Base-by-base conservation (phyloP, 1,140 invertebrate species). In the Antheraea pernyi region DNA sequence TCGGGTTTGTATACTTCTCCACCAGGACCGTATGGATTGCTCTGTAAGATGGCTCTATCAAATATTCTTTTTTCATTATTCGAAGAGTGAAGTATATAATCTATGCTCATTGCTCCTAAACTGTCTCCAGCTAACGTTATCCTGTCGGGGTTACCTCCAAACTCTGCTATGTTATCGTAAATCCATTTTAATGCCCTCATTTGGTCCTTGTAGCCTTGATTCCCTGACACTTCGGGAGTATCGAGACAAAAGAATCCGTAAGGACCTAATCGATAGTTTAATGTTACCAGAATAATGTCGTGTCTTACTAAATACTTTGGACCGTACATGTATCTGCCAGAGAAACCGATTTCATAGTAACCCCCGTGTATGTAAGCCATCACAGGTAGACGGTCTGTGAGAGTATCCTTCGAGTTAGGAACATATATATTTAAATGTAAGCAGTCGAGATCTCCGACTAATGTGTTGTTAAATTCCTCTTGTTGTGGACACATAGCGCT, bases 211-310 rank as follows among this genome's bases (percentile, higher is more conserved):
- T 18, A 46, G 9, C 63, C 70, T 37, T 81, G 69, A 16, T 78
- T 42, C 4, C 61, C 65, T 18, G 63, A 46, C 73, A 80, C 13
- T 95, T 93, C 39, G 42, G 92, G 83, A 18, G 93, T 94, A n/a
- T 94, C 93, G 9, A 94, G 94, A 73, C 95, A 95, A 36, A 97
- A 82, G 80, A 97, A 97, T 18, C 95, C 94, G 68, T 95, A 84
- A 0, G 93, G 83, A 9, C 95, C 95, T n/a, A 96, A 78, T 53
- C 95, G 88, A 73, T 95, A 96, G 73, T 95, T 95, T 2, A 94
- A 73, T 0, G 93, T 92, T 1, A 95, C 94, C 0, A 95, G 79
- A 36, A 95, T 89, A 5, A 95, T 83, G 64, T 93, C 88, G 4
- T 94, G 88, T 37, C 91, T 83, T 10, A 94, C 77, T 11, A 95